A percentile compares a stretch with the other conserved stretches of the same genome.
phyloP scores from a whole-genome alignment of 2,113 vertebrate genomes.

The Micronisus gabar region DNA sequence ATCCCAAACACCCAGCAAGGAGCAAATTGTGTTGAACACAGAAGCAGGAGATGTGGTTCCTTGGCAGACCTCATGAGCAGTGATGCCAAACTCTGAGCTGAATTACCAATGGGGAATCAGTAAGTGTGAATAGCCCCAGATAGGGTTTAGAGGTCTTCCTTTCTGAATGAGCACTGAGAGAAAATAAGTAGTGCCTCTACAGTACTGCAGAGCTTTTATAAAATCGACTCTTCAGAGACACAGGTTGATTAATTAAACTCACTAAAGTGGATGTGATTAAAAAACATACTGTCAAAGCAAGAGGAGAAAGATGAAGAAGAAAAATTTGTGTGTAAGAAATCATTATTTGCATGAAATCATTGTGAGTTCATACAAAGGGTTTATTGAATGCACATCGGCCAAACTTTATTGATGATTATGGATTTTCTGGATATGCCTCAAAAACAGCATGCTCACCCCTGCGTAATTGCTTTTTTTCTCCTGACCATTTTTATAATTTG shows the following conservation, averaged over 20 bases:
- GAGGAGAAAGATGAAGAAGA: constrained; percentile 29
- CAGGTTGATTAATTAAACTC: constrained; percentile 53
- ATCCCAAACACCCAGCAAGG: constrained; percentile 53
- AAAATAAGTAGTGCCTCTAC: constrained; percentile 17
- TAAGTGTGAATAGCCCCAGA: constrained; percentile 47
- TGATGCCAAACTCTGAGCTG: constrained; percentile 48
- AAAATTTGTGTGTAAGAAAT: constrained; percentile 22
- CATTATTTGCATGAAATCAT: constrained; percentile 32
- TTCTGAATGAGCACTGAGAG: neutral
- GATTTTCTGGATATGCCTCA: constrained; percentile 51
- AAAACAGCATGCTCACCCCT: neutral
- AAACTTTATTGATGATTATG: constrained; percentile 38
- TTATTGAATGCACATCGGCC: neutral
- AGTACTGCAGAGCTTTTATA: constrained; percentile 15
- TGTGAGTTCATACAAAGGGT: constrained; percentile 37
- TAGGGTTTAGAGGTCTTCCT: constrained; percentile 50
- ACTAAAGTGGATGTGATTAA: constrained; percentile 31
- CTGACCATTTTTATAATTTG: neutral
- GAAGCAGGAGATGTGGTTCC: constrained; percentile 51
- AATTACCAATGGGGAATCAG: constrained; percentile 43
- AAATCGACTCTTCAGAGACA: constrained; percentile 19
- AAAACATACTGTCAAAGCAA: constrained; percentile 32
- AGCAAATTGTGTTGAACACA: constrained; percentile 63
- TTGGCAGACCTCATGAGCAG: constrained; percentile 45
- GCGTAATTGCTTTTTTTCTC: neutral